phyloP scores from a whole-genome alignment of 2,888 invertebrate genomes.

The Apamea anceps region DNA sequence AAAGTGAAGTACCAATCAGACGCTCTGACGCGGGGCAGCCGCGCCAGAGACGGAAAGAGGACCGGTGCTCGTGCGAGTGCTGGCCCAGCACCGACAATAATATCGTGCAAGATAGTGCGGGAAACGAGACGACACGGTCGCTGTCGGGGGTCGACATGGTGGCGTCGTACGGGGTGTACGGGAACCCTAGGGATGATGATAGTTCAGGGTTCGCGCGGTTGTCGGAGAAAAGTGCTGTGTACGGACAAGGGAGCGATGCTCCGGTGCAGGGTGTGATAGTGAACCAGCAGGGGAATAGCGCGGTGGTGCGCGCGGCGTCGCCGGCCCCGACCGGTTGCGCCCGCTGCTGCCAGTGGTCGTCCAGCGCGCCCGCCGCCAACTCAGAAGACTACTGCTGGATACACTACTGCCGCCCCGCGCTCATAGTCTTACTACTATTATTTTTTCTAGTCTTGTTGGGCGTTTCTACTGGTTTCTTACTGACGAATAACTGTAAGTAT shows the following conservation, averaged over 20 bases:
- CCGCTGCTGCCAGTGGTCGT: conserved; percentile 83
- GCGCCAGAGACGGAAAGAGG: conserved; percentile 86
- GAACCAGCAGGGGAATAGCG: conserved; percentile 89
- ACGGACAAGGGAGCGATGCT: conserved; percentile 86
- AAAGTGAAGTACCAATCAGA: conserved; percentile 81
- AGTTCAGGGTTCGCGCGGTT: conserved; percentile 87
- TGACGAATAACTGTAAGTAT: conserved; percentile 91
- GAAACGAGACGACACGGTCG: conserved; percentile 85
- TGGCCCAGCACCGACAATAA: conserved; percentile 88
- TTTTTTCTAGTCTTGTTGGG: conserved; percentile 90
- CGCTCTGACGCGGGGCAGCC: conserved; percentile 82
- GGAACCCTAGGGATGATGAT: conserved; percentile 87
- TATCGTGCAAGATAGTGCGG: conserved; percentile 80
- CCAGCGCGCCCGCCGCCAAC: conserved; percentile 82
- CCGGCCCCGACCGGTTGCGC: conserved; percentile 77
- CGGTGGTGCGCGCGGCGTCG: conserved; percentile 82
- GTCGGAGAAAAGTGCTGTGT: conserved; percentile 83
- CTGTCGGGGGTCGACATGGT: conserved; percentile 89
- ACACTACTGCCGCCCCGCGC: conserved; percentile 89
- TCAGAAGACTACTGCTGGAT: conserved; percentile 89
- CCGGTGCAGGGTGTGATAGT: conserved; percentile 89
- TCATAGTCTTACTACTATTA: conserved; percentile 88
- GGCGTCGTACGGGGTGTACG: conserved; percentile 89
- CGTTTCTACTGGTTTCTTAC: conserved; percentile 89
- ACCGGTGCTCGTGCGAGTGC: conserved; percentile 89